Evolutionary conservation across 1,140 invertebrate genomes (phyloP).

Genomic region (Listronotus bonariensis): DNA sequence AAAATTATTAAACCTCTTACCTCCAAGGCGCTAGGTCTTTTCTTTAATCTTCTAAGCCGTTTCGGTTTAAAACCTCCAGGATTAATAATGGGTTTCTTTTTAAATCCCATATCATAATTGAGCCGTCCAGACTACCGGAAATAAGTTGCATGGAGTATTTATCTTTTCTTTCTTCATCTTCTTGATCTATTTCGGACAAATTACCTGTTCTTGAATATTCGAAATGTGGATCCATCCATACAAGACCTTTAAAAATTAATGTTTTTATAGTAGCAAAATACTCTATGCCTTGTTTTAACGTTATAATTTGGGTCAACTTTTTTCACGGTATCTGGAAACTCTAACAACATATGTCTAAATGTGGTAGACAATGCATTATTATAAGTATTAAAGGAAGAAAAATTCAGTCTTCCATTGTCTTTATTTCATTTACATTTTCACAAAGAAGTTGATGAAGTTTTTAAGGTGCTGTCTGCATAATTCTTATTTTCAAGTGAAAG

Average conservation of each 20-base stretch:
- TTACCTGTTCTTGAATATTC: slow-evolving; percentile 65
- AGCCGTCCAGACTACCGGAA: slow-evolving; percentile 68
- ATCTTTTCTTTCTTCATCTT: slow-evolving; percentile 45
- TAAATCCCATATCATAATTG: slow-evolving; percentile 73
- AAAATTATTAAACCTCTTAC: slow-evolving; percentile 40
- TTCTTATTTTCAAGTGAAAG: no score
- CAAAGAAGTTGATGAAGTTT: no score
- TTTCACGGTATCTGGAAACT: no score
- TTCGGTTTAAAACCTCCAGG: slow-evolving; percentile 56
- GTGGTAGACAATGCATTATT: no score
- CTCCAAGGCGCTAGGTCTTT: slow-evolving; percentile 61
- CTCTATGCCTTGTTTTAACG: no score
- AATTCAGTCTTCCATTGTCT: no score
- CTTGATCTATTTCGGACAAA: slow-evolving; percentile 54
- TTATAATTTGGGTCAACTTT: no score
- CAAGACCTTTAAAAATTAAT: slow-evolving; percentile 14
- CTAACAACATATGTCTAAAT: no score
- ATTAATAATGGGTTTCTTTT: slow-evolving; percentile 55
- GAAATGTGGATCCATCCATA: slow-evolving; percentile 67
- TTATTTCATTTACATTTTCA: no score
- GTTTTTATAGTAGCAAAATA: no score
- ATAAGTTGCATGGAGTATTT: slow-evolving; percentile 64
- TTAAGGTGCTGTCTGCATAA: no score
- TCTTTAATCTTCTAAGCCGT: slow-evolving; percentile 57
- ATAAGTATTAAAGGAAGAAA: no score